These are phyloP conservation scores for Bicyclus anynana DNA, from an alignment of 1,140 invertebrate species.

Conservation along the genomic window DNA sequence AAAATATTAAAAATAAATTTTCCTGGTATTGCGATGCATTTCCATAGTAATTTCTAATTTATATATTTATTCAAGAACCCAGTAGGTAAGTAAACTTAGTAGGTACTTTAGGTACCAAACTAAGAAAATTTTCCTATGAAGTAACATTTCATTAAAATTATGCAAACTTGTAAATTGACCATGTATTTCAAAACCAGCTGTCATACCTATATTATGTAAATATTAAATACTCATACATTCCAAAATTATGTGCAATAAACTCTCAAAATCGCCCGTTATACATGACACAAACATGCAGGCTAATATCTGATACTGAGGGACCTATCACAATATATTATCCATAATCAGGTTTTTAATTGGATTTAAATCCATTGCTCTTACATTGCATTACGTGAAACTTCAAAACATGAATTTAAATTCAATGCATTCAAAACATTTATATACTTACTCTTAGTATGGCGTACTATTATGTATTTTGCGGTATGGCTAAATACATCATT, in stretches of 20 bases:
- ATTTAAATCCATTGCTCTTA: background rate
- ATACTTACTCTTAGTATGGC: background rate
- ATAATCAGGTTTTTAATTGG: background rate
- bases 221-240: background rate
- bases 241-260: background rate
- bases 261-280: background rate
- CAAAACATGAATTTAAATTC: background rate
- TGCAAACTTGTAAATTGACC: background rate
- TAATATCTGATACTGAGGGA: background rate
- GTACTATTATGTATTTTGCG: slow-evolving; percentile 15
- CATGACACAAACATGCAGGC: background rate
- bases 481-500: too few relatives aligned
- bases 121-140: too few relatives aligned
- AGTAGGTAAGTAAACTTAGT: too few relatives aligned
- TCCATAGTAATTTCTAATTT: too few relatives aligned
- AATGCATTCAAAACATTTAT: background rate
- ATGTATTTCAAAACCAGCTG: background rate
- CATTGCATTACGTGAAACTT: background rate
- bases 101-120: too few relatives aligned
- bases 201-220: background rate
- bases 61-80: too few relatives aligned
- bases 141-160: too few relatives aligned
- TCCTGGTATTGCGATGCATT: too few relatives aligned
- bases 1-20: too few relatives aligned
- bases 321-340: background rate